phyloP scores from a whole-genome alignment of 2,113 vertebrate species.

The Eleginops maclovinus region DNA sequence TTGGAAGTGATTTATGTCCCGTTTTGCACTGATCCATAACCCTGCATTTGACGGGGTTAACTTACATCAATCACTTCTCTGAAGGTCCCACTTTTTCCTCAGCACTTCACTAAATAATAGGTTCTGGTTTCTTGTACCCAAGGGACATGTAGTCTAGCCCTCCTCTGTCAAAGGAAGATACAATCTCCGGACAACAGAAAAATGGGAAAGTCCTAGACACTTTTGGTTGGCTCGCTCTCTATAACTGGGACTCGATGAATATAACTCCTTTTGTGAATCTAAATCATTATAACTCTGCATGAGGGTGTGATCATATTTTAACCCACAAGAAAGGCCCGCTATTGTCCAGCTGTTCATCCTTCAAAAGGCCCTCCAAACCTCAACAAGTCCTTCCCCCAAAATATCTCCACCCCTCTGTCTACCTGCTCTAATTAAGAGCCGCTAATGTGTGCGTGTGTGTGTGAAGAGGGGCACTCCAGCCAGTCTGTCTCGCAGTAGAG shows the following conservation, averaged over 20 bases:
- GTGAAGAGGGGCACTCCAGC: constrained; percentile 25
- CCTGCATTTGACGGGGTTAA: constrained; percentile 66
- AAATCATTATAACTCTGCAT: constrained; percentile 20
- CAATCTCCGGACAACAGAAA: constrained; percentile 41
- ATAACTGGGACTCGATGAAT: constrained; percentile 2
- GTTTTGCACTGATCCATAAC: constrained; percentile 70
- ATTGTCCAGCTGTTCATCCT: constrained; percentile 30
- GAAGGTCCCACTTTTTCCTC: constrained; percentile 41
- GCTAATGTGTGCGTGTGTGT: neutral
- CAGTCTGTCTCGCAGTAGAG: constrained; percentile 25
- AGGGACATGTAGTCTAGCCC: constrained; percentile 34
- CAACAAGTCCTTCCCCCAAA: constrained; percentile 22
- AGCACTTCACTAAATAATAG: constrained; percentile 47
- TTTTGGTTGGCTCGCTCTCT: constrained; percentile 14
- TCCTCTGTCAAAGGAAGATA: constrained; percentile 38
- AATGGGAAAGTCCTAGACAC: constrained; percentile 29
- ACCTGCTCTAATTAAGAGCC: constrained; percentile 42
- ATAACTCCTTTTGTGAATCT: constrained; percentile 20
- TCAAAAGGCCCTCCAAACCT: constrained; percentile 42
- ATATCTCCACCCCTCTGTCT: constrained; percentile 51
- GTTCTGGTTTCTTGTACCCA: constrained; percentile 51
- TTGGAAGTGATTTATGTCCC: constrained; percentile 67
- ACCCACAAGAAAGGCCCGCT: constrained; percentile 15
- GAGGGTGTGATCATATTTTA: constrained; percentile 12
- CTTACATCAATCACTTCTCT: constrained; percentile 69